Base-by-base conservation (phyloP, 2,888 invertebrate species). In the Noctuana brunneofusca region DNA sequence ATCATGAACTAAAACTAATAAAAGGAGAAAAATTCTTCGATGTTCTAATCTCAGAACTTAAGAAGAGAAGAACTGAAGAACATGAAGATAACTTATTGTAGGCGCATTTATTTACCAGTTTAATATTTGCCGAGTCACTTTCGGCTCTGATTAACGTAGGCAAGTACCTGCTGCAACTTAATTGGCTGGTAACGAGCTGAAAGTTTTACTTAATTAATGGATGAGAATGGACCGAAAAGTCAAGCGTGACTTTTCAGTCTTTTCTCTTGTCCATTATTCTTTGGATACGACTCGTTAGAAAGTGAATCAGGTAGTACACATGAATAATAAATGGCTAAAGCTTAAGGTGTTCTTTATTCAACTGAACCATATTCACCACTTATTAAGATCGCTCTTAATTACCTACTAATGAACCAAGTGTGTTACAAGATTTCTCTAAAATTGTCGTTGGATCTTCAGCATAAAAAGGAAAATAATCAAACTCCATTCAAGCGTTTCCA, bases 121-220 rank as follows among this genome's bases (percentile, higher is more conserved):
- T 65, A 46, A 65, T 63, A 70, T 71, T 76, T 72, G 71, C 72
- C 63, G 67, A 79, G 73, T 80, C 75, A 81, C 81, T 87, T 86
- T 84, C 83, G 78, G 82, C 74, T 82, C 79, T 84, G 80, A 83
- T 84, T 84, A 81, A 75, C 78, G 68, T 68, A 66, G 68, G 70
- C 67, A 66, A 75, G 73, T 72, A 75, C 43, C 16, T 43, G 43
- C 69, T 72, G 69, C 62, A 80, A 80, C 79, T 84, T 89, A 90
- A 89, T 89, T 89, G 78, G 78, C 65, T 70, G 67, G 75, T 84
- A 82, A 87, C 79, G 75, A 85, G 76, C 80, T 78, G 81, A 85
- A 85, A 86, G 83, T 87, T 84, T 82, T 78, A 73, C 78, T 79
- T 79, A 83, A 86, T 83, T 86, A 87, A 84, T 83, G 79, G 78